Percentiles rank a stretch among this genome's conserved stretches.
These are phyloP conservation scores for Arenaria interpres DNA, from an alignment of 2,113 vertebrate genomes.

Conservation along the genomic window DNA sequence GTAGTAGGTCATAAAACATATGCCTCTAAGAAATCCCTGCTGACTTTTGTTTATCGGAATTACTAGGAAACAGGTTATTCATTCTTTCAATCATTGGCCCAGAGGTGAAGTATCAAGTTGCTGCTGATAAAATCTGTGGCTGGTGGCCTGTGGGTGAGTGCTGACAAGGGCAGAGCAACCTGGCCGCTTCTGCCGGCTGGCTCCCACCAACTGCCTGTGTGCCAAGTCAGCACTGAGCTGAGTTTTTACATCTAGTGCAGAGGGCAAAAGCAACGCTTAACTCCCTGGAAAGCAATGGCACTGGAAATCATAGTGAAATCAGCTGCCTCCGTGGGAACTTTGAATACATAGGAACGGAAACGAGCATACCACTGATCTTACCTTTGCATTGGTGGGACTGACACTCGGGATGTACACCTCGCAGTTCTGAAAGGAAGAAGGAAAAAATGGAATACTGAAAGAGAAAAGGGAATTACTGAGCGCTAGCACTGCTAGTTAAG, in stretches of 20 bases:
- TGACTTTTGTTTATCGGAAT: not conserved
- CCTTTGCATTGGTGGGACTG: not conserved
- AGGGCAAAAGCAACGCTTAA: not conserved
- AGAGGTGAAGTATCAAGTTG: not conserved
- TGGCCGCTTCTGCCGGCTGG: not conserved
- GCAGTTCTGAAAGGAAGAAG: not conserved
- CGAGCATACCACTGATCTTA: not conserved
- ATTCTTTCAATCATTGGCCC: not conserved
- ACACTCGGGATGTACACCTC: not conserved
- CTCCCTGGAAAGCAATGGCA: not conserved
- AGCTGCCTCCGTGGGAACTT: not conserved
- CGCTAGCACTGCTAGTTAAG: not conserved
- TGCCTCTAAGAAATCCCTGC: not conserved
- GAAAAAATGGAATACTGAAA: not conserved
- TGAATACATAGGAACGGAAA: not conserved
- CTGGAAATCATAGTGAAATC: not conserved
- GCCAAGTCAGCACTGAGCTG: not conserved
- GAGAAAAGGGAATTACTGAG: not conserved
- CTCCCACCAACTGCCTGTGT: not conserved
- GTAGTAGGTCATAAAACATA: not conserved
- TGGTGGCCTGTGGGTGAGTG: not conserved
- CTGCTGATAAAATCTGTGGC: not conserved
- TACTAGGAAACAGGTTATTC: not conserved
- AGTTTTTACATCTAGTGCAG: not conserved
- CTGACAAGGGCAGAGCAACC: not conserved